Conservation (phyloP, 2,888 invertebrate species). For the Ischnus inquisitorius region DNA sequence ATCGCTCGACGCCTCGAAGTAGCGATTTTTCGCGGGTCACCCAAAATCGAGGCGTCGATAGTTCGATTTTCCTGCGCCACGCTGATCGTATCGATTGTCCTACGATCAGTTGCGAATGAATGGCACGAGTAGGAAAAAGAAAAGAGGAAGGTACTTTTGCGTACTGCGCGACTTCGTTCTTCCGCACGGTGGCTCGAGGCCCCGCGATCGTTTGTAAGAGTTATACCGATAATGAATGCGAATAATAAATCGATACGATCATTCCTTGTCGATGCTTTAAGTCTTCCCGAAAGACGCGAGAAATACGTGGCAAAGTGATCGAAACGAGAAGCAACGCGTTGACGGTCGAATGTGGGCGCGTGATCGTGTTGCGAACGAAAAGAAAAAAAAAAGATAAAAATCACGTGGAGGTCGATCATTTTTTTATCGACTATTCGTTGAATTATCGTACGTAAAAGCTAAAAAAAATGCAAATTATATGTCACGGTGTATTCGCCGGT, state of each 20-base stretch:
- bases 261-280: constrained; percentile 55
- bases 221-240: constrained; percentile 19
- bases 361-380: not conserved
- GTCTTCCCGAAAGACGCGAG: constrained; percentile 61
- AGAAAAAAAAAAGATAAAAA: not conserved
- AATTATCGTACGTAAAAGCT: not conserved
- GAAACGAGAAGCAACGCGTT: constrained; percentile 19
- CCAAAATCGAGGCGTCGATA: not conserved
- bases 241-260: constrained; percentile 56
- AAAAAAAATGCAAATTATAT: not conserved
- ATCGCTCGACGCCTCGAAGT: constrained; percentile 63
- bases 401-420: not conserved
- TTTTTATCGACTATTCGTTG: not conserved
- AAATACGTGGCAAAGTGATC: constrained; percentile 15
- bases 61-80: constrained; percentile 56
- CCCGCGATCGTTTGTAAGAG: constrained; percentile 28
- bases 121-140: constrained; percentile 19
- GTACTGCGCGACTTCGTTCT: constrained; percentile 35
- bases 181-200: constrained; percentile 46
- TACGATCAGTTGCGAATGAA: constrained; percentile 14
- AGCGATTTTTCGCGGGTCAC: not conserved
- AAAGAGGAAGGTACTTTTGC: constrained; percentile 24
- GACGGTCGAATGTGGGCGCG: not conserved
- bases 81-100: constrained; percentile 58
- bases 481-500: not conserved